Conservation (phyloP, 1,140 invertebrate species). For the Colletes gigas region DNA sequence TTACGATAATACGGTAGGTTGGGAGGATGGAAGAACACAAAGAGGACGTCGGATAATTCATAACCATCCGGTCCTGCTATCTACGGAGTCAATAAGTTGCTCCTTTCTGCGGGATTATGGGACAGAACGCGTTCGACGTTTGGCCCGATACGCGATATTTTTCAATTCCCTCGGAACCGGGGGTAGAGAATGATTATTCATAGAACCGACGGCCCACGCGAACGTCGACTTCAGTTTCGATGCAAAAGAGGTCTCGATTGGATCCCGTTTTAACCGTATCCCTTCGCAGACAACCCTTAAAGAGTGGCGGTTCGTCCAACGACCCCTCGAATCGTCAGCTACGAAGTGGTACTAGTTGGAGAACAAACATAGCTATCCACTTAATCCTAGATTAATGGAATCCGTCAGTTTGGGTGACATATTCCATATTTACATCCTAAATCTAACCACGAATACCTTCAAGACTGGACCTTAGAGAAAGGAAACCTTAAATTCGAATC, state of each 20-base stretch:
- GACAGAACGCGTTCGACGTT: not conserved
- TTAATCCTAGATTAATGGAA: too few relatives aligned
- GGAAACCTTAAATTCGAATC: too few relatives aligned
- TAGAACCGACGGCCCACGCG: not conserved
- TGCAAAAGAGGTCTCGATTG: constrained; percentile 6
- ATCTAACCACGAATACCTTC: too few relatives aligned
- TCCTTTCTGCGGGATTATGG: not conserved
- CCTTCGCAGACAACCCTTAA: too few relatives aligned
- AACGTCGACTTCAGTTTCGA: not conserved
- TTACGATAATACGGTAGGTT: constrained; percentile 10
- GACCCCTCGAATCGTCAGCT: too few relatives aligned
- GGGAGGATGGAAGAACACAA: not conserved
- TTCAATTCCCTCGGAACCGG: not conserved
- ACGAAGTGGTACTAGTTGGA: too few relatives aligned
- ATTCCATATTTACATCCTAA: too few relatives aligned
- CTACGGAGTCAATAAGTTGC: not conserved
- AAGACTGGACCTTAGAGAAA: too few relatives aligned
- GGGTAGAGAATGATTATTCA: not conserved
- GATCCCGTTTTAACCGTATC: too few relatives aligned
- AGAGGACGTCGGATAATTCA: constrained; percentile 6
- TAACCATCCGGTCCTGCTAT: not conserved
- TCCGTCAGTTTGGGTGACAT: too few relatives aligned
- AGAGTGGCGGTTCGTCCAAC: too few relatives aligned
- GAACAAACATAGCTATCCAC: too few relatives aligned
- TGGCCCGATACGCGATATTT: not conserved